A percentile compares a stretch with the other conserved stretches of the same genome.
phyloP scores from a whole-genome alignment of 2,888 invertebrate species.

The Poecilus cupreus region DNA sequence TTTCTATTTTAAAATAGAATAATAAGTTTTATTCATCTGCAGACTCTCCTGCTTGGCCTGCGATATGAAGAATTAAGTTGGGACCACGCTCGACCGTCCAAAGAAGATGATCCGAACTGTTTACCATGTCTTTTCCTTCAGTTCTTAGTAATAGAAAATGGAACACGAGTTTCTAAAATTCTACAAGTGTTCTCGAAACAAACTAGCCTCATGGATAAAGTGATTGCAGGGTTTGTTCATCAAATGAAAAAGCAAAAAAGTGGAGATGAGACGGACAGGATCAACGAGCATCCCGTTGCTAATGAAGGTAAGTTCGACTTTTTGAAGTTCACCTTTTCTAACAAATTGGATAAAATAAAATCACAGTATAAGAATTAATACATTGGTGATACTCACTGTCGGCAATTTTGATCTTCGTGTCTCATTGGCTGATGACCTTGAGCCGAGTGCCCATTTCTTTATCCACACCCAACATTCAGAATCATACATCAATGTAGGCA shows the following conservation, averaged over 20 bases:
- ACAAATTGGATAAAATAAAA: neutral
- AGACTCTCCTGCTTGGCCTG: constrained; percentile 90
- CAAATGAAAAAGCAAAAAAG: constrained; percentile 77
- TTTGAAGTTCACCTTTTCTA: neutral
- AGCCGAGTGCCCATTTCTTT: no score
- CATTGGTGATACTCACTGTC: neutral
- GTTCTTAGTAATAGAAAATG: constrained; percentile 87
- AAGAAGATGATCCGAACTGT: constrained; percentile 89
- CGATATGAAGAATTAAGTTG: constrained; percentile 93
- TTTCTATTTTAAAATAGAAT: neutral
- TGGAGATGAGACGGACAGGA: constrained; percentile 72
- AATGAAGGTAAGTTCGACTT: constrained; percentile 67
- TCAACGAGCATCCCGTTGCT: constrained; percentile 73
- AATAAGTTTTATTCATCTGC: constrained; percentile 63
- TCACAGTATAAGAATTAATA: neutral
- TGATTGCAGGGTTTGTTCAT: constrained; percentile 88
- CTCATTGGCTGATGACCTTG: no score
- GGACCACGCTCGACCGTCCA: constrained; percentile 92
- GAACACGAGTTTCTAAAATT: constrained; percentile 86
- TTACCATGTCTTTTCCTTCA: constrained; percentile 95
- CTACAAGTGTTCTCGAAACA: constrained; percentile 83
- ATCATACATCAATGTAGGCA: no score
- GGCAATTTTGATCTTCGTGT: neutral
- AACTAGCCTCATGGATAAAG: constrained; percentile 90
- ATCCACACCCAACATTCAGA: no score